A percentile compares a stretch with the other conserved stretches of the same genome.
Conservation (phyloP, 2,797 vertebrate species). For the Sus cebifrons region DNA sequence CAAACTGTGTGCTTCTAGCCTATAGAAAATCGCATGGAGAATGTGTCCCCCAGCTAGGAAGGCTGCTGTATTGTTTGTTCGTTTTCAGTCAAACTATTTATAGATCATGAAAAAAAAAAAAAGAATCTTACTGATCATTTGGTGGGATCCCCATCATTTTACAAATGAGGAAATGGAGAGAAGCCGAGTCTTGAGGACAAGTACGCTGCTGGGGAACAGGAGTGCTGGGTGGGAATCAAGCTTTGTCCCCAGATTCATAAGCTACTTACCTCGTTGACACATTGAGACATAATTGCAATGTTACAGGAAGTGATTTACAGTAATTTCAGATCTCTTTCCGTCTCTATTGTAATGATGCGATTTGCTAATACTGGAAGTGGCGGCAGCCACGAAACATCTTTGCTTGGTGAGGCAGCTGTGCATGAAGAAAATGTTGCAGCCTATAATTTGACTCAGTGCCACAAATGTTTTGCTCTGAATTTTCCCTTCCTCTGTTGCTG, state of each 20-base stretch:
- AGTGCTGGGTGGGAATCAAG: background rate
- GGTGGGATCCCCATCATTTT: background rate
- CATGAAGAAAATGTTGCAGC: background rate
- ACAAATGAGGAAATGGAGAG: slow-evolving; percentile 29
- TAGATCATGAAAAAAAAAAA: slow-evolving; percentile 78
- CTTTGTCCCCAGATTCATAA: slow-evolving; percentile 40
- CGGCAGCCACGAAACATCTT: slow-evolving; percentile 28
- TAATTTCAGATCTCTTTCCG: slow-evolving; percentile 51
- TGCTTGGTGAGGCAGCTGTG: slow-evolving; percentile 70
- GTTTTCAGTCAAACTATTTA: slow-evolving; percentile 88
- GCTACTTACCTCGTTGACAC: background rate
- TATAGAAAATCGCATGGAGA: slow-evolving; percentile 74
- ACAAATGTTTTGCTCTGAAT: slow-evolving; percentile 39
- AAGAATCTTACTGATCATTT: background rate
- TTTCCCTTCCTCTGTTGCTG: slow-evolving; percentile 30
- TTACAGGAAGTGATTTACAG: slow-evolving; percentile 9
- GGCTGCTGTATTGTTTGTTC: slow-evolving; percentile 87
- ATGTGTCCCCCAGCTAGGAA: slow-evolving; percentile 72
- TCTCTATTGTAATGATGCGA: background rate
- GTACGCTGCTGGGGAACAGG: background rate
- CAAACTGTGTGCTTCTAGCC: slow-evolving; percentile 69
- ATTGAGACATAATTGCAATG: slow-evolving; percentile 45
- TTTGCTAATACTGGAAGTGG: slow-evolving; percentile 62
- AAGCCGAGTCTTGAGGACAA: background rate
- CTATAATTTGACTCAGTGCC: slow-evolving; percentile 56